A percentile compares a stretch with the other conserved stretches of the same genome.
These are phyloP conservation scores for Dendrocincla fuliginosa DNA, from an alignment of 2,797 vertebrate species.

Conservation along the genomic window DNA sequence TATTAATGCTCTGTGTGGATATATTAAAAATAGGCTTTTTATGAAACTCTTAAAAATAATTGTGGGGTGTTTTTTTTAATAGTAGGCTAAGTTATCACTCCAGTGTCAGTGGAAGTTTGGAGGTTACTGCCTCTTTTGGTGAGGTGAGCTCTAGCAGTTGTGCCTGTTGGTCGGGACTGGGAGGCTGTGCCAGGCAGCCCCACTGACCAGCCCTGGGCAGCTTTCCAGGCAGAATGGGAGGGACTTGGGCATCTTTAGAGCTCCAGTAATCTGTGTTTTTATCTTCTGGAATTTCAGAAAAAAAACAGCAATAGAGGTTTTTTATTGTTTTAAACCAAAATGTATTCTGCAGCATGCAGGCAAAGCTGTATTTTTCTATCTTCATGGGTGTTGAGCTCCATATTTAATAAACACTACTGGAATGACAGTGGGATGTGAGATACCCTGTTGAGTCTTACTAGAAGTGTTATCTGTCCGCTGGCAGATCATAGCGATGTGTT, in stretches of 20 bases:
- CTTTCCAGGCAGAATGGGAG: background rate
- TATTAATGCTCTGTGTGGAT: background rate
- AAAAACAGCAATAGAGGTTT: background rate
- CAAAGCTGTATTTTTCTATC: background rate
- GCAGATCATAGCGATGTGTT: background rate
- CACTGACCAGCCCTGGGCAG: background rate
- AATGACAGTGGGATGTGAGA: conserved; percentile 24
- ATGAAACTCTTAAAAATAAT: background rate
- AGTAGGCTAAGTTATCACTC: background rate
- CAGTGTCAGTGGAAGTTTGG: background rate
- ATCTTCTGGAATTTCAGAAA: background rate
- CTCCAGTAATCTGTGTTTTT: background rate
- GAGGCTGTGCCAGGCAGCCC: background rate
- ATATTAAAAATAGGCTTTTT: background rate
- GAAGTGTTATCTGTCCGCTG: background rate
- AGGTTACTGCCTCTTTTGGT: background rate
- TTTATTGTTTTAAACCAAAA: no score
- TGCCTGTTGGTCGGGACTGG: background rate
- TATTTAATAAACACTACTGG: conserved; percentile 39
- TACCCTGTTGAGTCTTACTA: background rate
- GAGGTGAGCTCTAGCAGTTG: background rate
- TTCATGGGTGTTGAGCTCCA: background rate
- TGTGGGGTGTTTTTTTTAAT: background rate
- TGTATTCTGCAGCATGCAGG: background rate
- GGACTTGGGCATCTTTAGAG: background rate